Percentiles rank a stretch among this genome's conserved stretches.
Conservation (phyloP, 2,113 vertebrate genomes). For the Pterocles orientalis region DNA sequence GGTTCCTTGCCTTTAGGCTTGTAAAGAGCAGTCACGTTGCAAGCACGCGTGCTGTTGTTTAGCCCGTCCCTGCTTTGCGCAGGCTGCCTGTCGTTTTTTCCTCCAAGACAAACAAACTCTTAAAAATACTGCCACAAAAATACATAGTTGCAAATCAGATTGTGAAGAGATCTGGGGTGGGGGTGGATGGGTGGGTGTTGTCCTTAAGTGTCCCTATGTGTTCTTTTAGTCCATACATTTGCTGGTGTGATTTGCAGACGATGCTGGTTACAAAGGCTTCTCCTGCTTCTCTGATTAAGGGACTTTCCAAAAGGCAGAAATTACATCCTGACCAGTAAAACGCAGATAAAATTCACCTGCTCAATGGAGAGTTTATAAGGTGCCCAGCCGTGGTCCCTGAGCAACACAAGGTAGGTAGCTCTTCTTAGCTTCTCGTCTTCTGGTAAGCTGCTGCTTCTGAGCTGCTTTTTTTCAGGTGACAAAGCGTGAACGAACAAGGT, state of each 20-base stretch:
- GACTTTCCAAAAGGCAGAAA: neutral
- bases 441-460: neutral
- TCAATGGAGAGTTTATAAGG: neutral
- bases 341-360: neutral
- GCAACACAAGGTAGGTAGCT: neutral
- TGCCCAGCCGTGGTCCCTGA: neutral
- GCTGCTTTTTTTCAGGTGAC: neutral
- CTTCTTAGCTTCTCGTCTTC: neutral
- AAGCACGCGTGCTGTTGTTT: neutral
- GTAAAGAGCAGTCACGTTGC: neutral
- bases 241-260: neutral
- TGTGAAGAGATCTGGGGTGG: neutral
- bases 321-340: neutral
- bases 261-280: neutral
- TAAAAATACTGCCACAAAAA: neutral
- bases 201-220: neutral
- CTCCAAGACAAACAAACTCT: neutral
- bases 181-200: neutral
- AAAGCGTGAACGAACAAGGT: neutral
- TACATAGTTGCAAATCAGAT: neutral
- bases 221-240: neutral
- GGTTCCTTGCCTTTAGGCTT: neutral
- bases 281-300: neutral
- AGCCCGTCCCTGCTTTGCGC: neutral
- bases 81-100: neutral